A percentile compares a stretch with the other conserved stretches of the same genome.
Conservation (phyloP, 2,888 invertebrate species). For the Sepiola atlantica region DNA sequence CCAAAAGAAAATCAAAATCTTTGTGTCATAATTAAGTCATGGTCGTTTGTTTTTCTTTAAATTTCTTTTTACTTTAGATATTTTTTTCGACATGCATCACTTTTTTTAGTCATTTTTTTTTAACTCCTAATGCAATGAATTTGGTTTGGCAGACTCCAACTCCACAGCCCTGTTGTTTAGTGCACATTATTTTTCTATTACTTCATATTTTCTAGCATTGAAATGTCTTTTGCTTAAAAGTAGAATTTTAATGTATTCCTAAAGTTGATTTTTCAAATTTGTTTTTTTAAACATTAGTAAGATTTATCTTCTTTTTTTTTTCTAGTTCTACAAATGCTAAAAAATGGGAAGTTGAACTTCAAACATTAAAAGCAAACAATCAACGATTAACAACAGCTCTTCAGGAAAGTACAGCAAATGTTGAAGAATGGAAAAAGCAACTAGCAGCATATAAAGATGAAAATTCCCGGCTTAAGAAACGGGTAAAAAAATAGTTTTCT, state of each 20-base stretch:
- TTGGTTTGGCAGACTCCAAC: too few relatives aligned
- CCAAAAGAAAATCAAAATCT: too few relatives aligned
- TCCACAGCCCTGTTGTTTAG: too few relatives aligned
- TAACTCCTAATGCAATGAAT: too few relatives aligned
- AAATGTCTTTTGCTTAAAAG: not conserved
- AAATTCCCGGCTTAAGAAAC: constrained; percentile 73
- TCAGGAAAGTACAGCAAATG: constrained; percentile 96
- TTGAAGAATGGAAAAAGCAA: constrained; percentile 98
- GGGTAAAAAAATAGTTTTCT: constrained; percentile 57
- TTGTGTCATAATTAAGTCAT: too few relatives aligned
- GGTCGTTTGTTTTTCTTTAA: too few relatives aligned
- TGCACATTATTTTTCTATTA: not conserved
- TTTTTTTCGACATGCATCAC: too few relatives aligned
- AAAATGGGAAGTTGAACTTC: constrained; percentile 98
- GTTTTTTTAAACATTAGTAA: not conserved
- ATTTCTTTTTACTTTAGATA: too few relatives aligned
- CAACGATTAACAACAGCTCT: constrained; percentile 94
- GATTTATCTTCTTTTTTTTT: constrained; percentile 52
- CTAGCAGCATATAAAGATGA: constrained; percentile 81
- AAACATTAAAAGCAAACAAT: constrained; percentile 96
- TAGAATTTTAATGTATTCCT: not conserved
- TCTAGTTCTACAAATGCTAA: constrained; percentile 96
- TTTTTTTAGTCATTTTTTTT: too few relatives aligned
- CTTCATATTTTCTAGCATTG: not conserved
- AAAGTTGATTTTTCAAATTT: not conserved